Percentiles rank a stretch among this genome's conserved stretches.
These are phyloP conservation scores for Phrynosoma platyrhinos DNA, from an alignment of 2,113 vertebrate species.

Conservation along the genomic window DNA sequence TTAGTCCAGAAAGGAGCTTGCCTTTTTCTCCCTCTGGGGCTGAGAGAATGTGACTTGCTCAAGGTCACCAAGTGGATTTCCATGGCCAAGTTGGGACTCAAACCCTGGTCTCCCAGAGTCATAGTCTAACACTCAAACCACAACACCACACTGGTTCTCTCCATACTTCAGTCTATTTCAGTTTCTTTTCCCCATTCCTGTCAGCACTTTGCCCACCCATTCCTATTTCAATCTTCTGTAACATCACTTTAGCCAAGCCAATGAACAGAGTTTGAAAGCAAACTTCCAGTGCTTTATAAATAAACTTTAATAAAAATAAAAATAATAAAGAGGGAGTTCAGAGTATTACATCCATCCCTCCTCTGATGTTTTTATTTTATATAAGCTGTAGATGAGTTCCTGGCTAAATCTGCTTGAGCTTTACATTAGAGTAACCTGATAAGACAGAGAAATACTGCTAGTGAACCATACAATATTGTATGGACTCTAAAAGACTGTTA, in stretches of 20 bases:
- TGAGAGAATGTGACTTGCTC: too few species aligned
- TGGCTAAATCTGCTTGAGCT: neutral
- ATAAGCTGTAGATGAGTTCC: neutral
- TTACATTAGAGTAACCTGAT: neutral
- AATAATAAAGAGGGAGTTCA: neutral
- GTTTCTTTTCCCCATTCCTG: neutral
- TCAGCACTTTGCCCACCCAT: neutral
- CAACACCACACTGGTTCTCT: too few species aligned
- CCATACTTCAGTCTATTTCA: neutral
- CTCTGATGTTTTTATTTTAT: neutral
- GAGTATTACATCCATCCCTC: neutral
- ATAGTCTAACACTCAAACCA: too few species aligned
- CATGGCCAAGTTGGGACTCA: too few species aligned
- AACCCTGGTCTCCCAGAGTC: too few species aligned
- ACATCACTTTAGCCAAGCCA: neutral
- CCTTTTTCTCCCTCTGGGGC: too few species aligned
- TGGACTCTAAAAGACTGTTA: neutral
- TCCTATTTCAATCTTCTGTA: neutral
- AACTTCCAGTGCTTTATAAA: too few species aligned
- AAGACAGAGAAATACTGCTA: neutral
- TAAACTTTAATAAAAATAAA: too few species aligned
- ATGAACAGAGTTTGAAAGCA: neutral
- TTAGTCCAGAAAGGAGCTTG: too few species aligned
- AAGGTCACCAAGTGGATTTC: too few species aligned
- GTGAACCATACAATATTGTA: too few species aligned